Conservation (phyloP, 2,113 vertebrate species). For the Dascyllus trimaculatus region DNA sequence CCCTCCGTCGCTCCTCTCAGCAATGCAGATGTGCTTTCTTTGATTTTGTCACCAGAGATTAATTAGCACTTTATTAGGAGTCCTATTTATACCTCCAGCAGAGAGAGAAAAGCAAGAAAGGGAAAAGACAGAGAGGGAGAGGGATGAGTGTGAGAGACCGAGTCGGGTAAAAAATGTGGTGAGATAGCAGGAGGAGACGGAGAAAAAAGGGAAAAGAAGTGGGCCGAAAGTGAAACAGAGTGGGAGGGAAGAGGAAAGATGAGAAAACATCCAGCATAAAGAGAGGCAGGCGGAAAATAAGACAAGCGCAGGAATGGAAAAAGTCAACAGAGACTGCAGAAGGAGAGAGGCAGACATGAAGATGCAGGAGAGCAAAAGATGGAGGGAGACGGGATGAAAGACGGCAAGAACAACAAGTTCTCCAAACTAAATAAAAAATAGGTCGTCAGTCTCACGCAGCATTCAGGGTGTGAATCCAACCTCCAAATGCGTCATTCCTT, state of each 20-base stretch:
- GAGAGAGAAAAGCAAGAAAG: constrained; percentile 33
- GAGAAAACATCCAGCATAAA: background rate
- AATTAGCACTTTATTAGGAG: constrained; percentile 81
- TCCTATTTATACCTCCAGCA: constrained; percentile 76
- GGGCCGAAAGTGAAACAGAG: constrained; percentile 1
- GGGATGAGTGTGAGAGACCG: constrained; percentile 20
- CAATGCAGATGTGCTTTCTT: constrained; percentile 81
- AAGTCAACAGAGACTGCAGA: background rate
- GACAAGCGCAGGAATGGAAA: background rate
- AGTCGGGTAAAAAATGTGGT: constrained; percentile 10
- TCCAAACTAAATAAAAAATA: constrained; percentile 14
- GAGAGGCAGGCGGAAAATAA: background rate
- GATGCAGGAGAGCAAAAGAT: constrained; percentile 1
- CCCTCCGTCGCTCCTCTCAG: constrained; percentile 54
- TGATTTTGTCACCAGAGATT: constrained; percentile 84
- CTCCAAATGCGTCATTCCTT: background rate
- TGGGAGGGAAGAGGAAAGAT: constrained; percentile 5
- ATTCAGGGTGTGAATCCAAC: constrained; percentile 6
- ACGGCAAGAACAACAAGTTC: constrained; percentile 4
- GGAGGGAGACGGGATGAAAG: background rate
- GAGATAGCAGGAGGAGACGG: constrained; percentile 15
- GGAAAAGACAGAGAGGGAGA: background rate
- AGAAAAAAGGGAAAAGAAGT: constrained; percentile 21
- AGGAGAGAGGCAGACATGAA: background rate
- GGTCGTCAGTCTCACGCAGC: background rate